Evolutionary conservation across 2,113 vertebrate genomes (phyloP).

Genomic region (Petromus typicus): DNA sequence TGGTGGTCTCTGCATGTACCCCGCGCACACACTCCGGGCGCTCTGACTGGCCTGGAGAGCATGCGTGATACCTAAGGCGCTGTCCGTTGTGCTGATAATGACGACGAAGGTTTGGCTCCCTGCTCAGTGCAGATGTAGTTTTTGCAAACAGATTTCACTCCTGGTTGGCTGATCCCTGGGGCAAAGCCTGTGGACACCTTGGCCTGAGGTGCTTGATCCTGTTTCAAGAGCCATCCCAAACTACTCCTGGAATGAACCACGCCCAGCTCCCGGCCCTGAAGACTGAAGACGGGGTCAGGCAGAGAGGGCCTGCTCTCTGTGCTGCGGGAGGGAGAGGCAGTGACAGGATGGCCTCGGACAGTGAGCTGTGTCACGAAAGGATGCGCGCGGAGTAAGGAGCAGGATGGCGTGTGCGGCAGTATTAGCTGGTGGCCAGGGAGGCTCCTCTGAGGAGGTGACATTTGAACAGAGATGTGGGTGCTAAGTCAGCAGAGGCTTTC

Average conservation of each 20-base stretch:
- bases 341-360: neutral
- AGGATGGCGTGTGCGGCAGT: rapidly evolving
- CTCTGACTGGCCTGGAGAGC: neutral
- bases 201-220: neutral
- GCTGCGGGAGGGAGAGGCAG: neutral
- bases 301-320: neutral
- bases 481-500: neutral
- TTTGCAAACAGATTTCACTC: neutral
- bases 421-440: neutral
- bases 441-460: neutral
- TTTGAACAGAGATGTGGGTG: neutral
- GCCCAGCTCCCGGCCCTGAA: neutral
- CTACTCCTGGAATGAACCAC: neutral
- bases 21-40: neutral
- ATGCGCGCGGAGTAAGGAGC: no score
- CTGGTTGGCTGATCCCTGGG: neutral
- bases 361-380: neutral
- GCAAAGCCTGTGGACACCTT: neutral
- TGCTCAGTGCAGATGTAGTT: neutral
- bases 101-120: neutral
- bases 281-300: neutral
- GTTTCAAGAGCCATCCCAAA: neutral
- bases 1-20: neutral
- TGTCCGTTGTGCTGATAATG: no score
- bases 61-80: no score